Base-by-base conservation (phyloP, 1,140 invertebrate species). In the Drosophila melanica region DNA sequence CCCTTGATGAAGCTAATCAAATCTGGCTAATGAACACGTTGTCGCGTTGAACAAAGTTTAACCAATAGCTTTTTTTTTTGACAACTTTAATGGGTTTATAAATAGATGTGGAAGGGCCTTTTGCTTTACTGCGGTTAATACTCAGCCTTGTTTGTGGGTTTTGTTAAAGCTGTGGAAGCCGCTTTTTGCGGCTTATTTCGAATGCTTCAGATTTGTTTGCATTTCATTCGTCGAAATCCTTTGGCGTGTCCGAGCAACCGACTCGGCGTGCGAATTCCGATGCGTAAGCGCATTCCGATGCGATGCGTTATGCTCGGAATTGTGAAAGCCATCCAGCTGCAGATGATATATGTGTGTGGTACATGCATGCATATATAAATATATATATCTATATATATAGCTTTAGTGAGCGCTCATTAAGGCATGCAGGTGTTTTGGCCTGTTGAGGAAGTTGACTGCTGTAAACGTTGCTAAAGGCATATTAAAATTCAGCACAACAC, bases 281-380 rank as follows among this genome's bases (percentile, higher is more conserved):
- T 35, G 64, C 70, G 27, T 54, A 60, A 73, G 47, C 70, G 64
- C 70, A 73, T 68, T 67, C 64, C 64, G n/a, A 60, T 42, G 44
- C 20, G 20, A 23, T 74, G 51, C 48, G 55, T 58, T 57, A 57
- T 30, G 23, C 7, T 20, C 11, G 16, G 23, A 39, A 42, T 33
- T 33, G 23, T 35, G 63, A 7, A 4, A 18, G 23, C 12, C 18
- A 42, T 12, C 4, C 20, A 35, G 37, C 54, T 42, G 54, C 54
- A 58, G 10, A 16, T 33, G 14, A 12, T 37, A 16, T 47, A 18
- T 44, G 10, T 11, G 11, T 42, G 2, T 10, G 9, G 23, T 14
- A 7, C 18, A 30, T 58, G 10, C n/a, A 23, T 33, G 30, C 33
- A 10, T 37, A 6, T 55, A 14, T 47, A 14, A 37, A 12, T 20